Conservation (phyloP, 2,797 vertebrate species). For the Picus viridis region DNA sequence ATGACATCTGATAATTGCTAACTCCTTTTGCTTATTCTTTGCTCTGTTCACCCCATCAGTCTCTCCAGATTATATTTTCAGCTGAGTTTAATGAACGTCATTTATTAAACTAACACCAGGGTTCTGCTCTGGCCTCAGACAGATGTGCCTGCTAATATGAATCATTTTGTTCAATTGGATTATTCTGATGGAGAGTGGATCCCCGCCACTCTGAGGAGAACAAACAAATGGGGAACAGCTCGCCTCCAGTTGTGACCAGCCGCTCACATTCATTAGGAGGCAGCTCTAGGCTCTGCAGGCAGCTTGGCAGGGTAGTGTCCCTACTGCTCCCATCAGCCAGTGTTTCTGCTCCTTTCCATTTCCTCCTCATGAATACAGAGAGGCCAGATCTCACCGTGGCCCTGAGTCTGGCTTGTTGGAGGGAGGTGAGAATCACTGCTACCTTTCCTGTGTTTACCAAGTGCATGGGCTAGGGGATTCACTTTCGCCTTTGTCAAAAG, state of each 20-base stretch:
- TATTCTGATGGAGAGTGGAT: constrained; percentile 76
- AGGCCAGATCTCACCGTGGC: neutral
- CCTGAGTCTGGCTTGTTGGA: neutral
- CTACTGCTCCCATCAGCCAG: neutral
- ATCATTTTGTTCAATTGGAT: constrained; percentile 80
- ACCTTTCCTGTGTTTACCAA: neutral
- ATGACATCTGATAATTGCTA: constrained; percentile 76
- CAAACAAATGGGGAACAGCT: constrained; percentile 66
- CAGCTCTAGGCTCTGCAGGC: constrained; percentile 26
- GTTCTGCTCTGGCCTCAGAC: constrained; percentile 78
- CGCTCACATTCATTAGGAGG: constrained; percentile 46
- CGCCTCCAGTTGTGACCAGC: constrained; percentile 61
- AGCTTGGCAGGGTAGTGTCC: constrained; percentile 39
- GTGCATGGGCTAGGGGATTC: neutral
- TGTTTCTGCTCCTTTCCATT: neutral
- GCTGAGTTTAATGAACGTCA: constrained; percentile 79
- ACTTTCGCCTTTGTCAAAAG: rapidly evolving
- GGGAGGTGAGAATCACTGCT: neutral
- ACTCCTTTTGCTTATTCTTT: constrained; percentile 78
- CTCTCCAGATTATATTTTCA: constrained; percentile 80
- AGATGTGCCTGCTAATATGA: constrained; percentile 79
- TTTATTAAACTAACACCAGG: constrained; percentile 80
- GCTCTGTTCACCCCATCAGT: constrained; percentile 74
- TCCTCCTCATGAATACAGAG: neutral
- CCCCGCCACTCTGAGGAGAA: constrained; percentile 48